A percentile compares a stretch with the other conserved stretches of the same genome.
These are phyloP conservation scores for Pristionchus arcanus DNA, from an alignment of 2,888 invertebrate species.

Conservation along the genomic window DNA sequence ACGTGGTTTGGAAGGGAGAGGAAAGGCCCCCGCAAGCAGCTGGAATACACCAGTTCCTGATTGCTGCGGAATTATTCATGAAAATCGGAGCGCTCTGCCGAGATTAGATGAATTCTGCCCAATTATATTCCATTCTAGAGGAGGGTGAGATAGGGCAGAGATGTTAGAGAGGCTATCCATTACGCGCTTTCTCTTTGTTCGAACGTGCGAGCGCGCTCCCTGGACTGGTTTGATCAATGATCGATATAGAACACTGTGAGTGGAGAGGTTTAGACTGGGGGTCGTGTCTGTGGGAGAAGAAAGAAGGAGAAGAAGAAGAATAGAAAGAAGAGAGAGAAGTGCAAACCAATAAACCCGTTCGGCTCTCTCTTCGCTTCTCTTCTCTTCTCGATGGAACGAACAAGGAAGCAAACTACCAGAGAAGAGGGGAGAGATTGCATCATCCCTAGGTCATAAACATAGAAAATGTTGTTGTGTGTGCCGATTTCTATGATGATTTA, in stretches of 20 bases:
- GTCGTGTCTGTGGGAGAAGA: conserved; percentile 7
- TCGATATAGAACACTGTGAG: not conserved
- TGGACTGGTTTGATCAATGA: conserved; percentile 13
- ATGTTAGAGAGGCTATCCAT: not conserved
- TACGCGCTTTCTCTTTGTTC: conserved; percentile 40
- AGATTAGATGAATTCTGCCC: not conserved
- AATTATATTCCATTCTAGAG: not conserved
- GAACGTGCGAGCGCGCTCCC: not conserved
- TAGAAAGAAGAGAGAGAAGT: conserved; percentile 31
- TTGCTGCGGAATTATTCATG: not conserved
- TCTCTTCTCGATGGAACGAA: conserved; percentile 1
- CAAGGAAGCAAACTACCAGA: not conserved
- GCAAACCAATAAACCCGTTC: conserved; percentile 43
- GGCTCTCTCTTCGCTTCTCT: not conserved
- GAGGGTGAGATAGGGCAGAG: not conserved
- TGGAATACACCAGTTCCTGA: not conserved
- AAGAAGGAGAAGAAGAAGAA: conserved; percentile 1
- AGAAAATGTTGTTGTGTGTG: not conserved
- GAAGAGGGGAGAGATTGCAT: not conserved
- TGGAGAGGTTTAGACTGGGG: conserved; percentile 24
- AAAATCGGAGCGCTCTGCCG: not conserved
- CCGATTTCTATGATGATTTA: not conserved
- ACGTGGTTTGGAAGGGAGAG: not conserved
- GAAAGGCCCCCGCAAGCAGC: not conserved
- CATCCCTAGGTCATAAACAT: conserved; percentile 1